Conservation (phyloP, 1,140 invertebrate genomes). For the Asobara japonica region DNA sequence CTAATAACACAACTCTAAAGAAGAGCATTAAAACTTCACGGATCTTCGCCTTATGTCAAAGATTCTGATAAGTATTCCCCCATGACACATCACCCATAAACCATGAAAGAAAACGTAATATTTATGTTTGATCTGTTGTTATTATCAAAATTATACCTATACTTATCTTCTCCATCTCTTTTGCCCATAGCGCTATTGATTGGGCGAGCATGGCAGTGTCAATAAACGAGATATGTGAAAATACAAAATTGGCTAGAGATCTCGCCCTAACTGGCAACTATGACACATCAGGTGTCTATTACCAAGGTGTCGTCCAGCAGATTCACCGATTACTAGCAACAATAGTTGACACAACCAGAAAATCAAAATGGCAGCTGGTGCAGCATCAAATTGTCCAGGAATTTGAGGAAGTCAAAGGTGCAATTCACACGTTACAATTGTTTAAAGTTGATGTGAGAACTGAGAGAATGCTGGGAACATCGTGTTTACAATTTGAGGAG, state of each 20-base stretch:
- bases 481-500: slow-evolving; percentile 70
- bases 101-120: no score
- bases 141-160: no score
- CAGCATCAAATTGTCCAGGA: slow-evolving; percentile 90
- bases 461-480: slow-evolving; percentile 63
- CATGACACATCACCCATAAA: no score
- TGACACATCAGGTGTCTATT: slow-evolving; percentile 93
- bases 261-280: slow-evolving; percentile 96
- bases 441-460: slow-evolving; percentile 72
- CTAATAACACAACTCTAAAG: no score
- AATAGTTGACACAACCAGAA: slow-evolving; percentile 82
- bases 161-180: no score
- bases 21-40: no score
- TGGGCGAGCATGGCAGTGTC: slow-evolving; percentile 79
- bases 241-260: slow-evolving; percentile 92
- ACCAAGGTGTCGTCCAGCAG: slow-evolving; percentile 92
- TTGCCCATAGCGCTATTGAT: neutral
- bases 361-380: slow-evolving; percentile 91
- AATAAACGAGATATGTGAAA: slow-evolving; percentile 90
- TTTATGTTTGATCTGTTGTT: no score
- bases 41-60: no score
- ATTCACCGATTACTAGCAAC: slow-evolving; percentile 85
- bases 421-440: slow-evolving; percentile 74
- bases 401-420: slow-evolving; percentile 90
- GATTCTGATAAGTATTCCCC: no score